Evolutionary conservation across 2,888 invertebrate genomes (phyloP), one percentile per base, ranked within the genome.

Genomic region (Leptinotarsa rubiginosa): DNA sequence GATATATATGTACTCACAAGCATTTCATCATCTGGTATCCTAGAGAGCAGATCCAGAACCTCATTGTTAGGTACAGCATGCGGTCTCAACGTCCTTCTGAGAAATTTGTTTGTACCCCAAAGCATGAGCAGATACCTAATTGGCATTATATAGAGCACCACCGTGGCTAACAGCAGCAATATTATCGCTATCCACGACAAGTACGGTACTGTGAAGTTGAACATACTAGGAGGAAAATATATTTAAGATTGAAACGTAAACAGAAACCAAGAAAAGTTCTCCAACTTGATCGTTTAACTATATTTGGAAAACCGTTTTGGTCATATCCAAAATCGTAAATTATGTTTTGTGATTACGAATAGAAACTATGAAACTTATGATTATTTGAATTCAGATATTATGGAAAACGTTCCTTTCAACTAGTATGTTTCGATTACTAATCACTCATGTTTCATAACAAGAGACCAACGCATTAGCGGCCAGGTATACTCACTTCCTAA

Each of bases 1-100:
- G 15, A 65, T 64, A 31, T 22, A 70, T 68, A 65, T 13, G 16
- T 85, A 89, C 92, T 93, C 87, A 98, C 97, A 89, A 97, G 89
- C 89, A 94, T 95, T 87, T 96, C 96, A 86, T 98, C 96, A 85
- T 97, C 96, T 49, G 98, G 98, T 70, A 99, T 96, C 81, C 99
- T 91, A 0, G 98, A 97, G 77, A 99, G 89, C 84, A 97, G 93
- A 89, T 99, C 99, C 79, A 99, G 88, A 12, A 99, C 89, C 90
- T 99, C 99, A 89, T 99, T 99, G 89, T 99, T 99, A 13, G 97
- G 96, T 88, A 99, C 95, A 52, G 96, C 94, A 87, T 98, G 95
- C 7, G 99, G 98, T 80, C 97, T 91, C 71, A 98, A 89, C 75
- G 99, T 92, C 88, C 97, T 95, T 83, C 97, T 93, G 41, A 97